Conservation (phyloP, 2,888 invertebrate genomes). For the Stenichneumon culpator region DNA sequence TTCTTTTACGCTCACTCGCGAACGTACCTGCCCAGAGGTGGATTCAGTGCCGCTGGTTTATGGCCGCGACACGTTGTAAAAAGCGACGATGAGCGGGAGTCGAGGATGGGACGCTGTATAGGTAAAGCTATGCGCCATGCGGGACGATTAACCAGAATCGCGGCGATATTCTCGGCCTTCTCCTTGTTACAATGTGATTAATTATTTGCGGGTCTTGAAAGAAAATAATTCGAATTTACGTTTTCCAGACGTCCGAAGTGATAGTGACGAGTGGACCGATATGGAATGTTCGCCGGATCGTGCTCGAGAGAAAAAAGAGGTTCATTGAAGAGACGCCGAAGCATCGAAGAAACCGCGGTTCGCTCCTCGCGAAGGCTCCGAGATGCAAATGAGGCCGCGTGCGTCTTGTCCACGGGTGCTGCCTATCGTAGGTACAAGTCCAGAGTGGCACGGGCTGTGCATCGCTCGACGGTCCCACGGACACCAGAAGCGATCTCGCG, state of each 20-base stretch:
- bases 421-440: constrained; percentile 53
- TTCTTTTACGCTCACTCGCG: constrained; percentile 52
- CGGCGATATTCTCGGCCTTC: neutral
- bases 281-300: neutral
- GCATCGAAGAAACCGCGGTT: constrained; percentile 17
- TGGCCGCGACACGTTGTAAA: constrained; percentile 62
- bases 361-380: constrained; percentile 21
- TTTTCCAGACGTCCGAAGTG: neutral
- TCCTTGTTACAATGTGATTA: neutral
- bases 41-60: constrained; percentile 57
- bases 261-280: neutral
- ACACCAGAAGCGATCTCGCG: constrained; percentile 20
- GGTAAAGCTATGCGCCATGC: neutral
- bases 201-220: neutral
- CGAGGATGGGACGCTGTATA: neutral
- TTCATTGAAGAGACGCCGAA: neutral
- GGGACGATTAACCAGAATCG: constrained; percentile 10
- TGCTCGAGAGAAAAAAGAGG: neutral
- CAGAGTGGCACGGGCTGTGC: constrained; percentile 10
- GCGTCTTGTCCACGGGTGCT: constrained; percentile 32
- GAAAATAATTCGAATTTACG: neutral
- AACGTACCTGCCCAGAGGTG: constrained; percentile 40
- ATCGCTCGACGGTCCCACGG: constrained; percentile 2
- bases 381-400: constrained; percentile 55
- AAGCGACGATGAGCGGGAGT: constrained; percentile 48